Base-by-base conservation (phyloP, 2,797 vertebrate species). In the Amblyraja radiata region DNA sequence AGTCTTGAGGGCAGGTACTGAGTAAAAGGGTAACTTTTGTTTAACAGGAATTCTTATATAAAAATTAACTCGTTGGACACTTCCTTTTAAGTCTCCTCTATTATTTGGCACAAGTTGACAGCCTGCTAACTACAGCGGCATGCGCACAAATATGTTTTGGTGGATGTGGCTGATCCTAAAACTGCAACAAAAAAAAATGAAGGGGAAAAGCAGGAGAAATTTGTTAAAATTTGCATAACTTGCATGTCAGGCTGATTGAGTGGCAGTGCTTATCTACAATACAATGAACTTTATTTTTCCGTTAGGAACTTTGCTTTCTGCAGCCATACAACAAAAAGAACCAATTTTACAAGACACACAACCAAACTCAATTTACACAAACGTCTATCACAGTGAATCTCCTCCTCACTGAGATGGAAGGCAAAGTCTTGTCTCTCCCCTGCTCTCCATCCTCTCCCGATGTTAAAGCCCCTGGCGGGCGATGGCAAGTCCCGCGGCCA, bases 1-100 rank as follows among this genome's bases (percentile, higher is more conserved):
- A 73, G 46, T 54, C 90, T 54, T 36, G 68, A 73, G 65, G 71
- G 90, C 61, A 88, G n/a, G 14, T 9, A 68, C 63, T 88, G n/a
- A 36, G 84, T 18, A 76, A 46, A 92, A 54, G 90, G 68, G 18
- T 92, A 39, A 4, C 28, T 54, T 76, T 92, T 76, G 71, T 73
- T 68, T 54, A 92, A 28, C 71, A 92, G 23, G 71, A 14, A 21
- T 58, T 46, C 25, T 71, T 3, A 18, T 36, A 28, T 6, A 86
- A 88, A 88, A 36, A 46, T 54, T 74, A 76, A 92, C 71, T 76
- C 71, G 14, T 92, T 92, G 90, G 10, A n/a, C 28, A 18, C 90
- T 76, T n/a, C 0, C 36, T 28, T 76, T 61, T 68, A 21, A 16
- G 32, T 36, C 2, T 68, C 36, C n/a, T 68, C n/a, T 21, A 88